Base-by-base conservation (phyloP, 2,888 invertebrate species). In the Lepeophtheirus nordmannii region DNA sequence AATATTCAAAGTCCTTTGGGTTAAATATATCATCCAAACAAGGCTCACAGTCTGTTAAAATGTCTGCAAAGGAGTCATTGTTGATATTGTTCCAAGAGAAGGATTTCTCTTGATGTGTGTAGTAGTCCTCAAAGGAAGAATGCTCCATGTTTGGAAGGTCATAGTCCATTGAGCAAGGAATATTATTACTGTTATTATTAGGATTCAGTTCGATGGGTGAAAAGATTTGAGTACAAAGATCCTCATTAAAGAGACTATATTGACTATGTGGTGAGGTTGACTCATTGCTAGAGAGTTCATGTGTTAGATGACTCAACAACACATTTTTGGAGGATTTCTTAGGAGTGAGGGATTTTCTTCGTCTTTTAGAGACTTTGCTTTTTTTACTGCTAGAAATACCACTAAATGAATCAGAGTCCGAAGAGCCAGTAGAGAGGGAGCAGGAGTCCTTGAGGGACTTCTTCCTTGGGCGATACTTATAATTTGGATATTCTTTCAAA, bases 401-500 rank as follows among this genome's bases (percentile, higher is more conserved):
- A n/a, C 1, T 46, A 17, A 17, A 46, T 5, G 53, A 46, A 30
- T 30, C 30, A 2, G 30, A 14, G 8, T 46, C 14, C 2, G 14
- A 8, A 3, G 53, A 17, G 23, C 39, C 39, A 2, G 61, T 2
- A 17, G 37, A 37, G n/a, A 37, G 37, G 20, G 61, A n/a, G 37
- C 23, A 2, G 10, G 62, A 11, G 23, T 22, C n/a, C 12, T 22
- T 30, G 17, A 58, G 53, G 58, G 58, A 56, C 56, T 65, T 65
- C 58, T 77, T 78, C 62, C 75, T 70, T 1, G 78, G 77, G 66
- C 74, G 69, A 72, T 77, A 78, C 71, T 78, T 78, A 65, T 80
- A 80, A 71, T 79, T 78, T 12, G 80, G 80, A 70, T 79, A 80
- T 71, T 80, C 78, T 72, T 77, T 74, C 75, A 77, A 74, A 72